Base-by-base conservation (phyloP, 2,797 vertebrate genomes). In the Coranthus polyacanthus region DNA sequence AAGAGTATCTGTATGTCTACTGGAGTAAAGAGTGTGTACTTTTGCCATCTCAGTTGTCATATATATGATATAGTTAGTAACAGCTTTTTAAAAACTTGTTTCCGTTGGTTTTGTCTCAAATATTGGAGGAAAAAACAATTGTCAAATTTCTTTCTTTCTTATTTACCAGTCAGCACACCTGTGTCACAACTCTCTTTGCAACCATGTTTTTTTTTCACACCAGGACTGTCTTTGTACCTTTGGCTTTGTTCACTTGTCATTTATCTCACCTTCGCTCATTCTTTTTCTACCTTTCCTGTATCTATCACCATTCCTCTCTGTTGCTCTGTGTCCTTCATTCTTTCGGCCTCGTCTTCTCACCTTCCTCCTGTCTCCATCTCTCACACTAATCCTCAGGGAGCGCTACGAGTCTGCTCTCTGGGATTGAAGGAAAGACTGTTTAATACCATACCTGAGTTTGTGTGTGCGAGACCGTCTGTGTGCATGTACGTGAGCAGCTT, bases 381-480 rank as follows among this genome's bases (percentile, higher is more conserved):
- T 70, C 45, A 41, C 72, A 39, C 81, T 89, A 84, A 88, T 84
- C 85, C 54, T 10, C 50, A 60, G 59, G 74, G 70, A 78, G 79
- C 41, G 42, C 75, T 57, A 41, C 47, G 12, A 77, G 69, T 78
- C 74, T 79, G 75, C 81, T 83, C 72, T 67, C 34, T 58, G 68
- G 75, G 78, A 85, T 77, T 84, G 76, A 84, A 77, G 69, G 58
- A 80, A 86, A 78, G 64, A 69, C 45, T 68, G 75, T 85, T 83
- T 81, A 84, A 88, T 70, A 78, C 80, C 50, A 17, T 72, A 61
- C 54, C 66, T 56, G 10, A 22, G 34, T 59, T 8, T 68, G 39
- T 70, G 49, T 70, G 49, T 45, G 24, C 45, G 47, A 38, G 47
- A 44, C 37, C 64, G 45, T n/a, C 39, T 50, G 67, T 67, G 55